A percentile compares a stretch with the other conserved stretches of the same genome.
Conservation (phyloP, 2,113 vertebrate species). For the Pterocles gutturalis region DNA sequence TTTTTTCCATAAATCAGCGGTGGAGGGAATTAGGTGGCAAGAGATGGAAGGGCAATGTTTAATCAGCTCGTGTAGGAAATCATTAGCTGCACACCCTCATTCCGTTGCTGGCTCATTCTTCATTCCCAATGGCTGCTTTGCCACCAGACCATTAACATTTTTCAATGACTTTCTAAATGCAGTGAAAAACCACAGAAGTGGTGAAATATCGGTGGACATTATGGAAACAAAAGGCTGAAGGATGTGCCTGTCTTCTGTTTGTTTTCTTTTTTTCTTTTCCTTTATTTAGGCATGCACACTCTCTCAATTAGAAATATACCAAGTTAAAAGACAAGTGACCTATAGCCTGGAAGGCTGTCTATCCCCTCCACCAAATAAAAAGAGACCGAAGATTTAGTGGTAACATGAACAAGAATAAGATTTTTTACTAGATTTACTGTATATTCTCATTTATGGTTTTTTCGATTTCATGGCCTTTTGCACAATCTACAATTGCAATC, state of each 20-base stretch:
- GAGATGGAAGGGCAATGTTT: slow-evolving; percentile 74
- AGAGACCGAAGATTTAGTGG: neutral
- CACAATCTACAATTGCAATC: neutral
- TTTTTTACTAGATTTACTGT: slow-evolving; percentile 17
- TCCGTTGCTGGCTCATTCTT: slow-evolving; percentile 67
- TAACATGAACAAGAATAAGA: neutral
- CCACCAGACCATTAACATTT: slow-evolving; percentile 75
- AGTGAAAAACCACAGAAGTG: slow-evolving; percentile 49
- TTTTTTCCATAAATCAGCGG: slow-evolving; percentile 73
- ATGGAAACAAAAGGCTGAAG: slow-evolving; percentile 51
- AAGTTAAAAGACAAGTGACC: neutral
- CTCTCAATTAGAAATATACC: slow-evolving; percentile 31
- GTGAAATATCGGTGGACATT: slow-evolving; percentile 50
- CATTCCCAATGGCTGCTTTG: slow-evolving; percentile 72
- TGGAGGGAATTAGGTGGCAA: slow-evolving; percentile 76
- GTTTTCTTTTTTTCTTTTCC: neutral
- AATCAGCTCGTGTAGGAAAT: slow-evolving; percentile 81
- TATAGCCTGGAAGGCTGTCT: neutral
- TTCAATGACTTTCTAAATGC: slow-evolving; percentile 75
- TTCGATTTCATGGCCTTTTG: neutral
- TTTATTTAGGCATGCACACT: neutral
- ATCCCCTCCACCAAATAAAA: neutral
- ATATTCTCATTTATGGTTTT: slow-evolving; percentile 28
- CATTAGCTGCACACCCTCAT: slow-evolving; percentile 78
- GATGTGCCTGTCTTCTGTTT: neutral